Base-by-base conservation (phyloP, 2,888 invertebrate species). In the Crepidodera aurea region DNA sequence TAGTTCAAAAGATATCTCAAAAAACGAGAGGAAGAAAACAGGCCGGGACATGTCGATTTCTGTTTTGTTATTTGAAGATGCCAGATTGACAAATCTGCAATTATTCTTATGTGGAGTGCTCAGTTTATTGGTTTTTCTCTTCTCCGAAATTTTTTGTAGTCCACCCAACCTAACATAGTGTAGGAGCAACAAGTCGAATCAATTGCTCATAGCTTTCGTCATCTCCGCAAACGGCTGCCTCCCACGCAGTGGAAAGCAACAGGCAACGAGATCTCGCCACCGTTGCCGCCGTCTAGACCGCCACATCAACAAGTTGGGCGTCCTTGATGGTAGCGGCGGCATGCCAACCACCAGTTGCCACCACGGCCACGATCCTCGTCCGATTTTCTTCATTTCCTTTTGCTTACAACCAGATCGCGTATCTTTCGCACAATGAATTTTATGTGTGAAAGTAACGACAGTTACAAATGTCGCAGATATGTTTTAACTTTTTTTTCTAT, bases 261-360 rank as follows among this genome's bases (percentile, higher is more conserved):
- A 55, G 55, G 55, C 55, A 55, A 25, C 25, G 58, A 25, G 50
- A 40, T 6, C 27, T 18, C 50, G 32, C 25, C 27, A 10, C 19
- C 15, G 46, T 44, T 40, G 58, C 39, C 51, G 58, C 58, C 48
- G 50, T 55, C 55, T 55, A 44, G 55, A 44, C 55, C 55, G 55
- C 55, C 55, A 12, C 55, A 55, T 55, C 55, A 55, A 55, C 55
- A 55, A 55, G 55, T 55, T 44, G 32, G 55, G 55, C 55, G 55
- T 55, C 55, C 44, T 55, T 34, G 32, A 51, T 51, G 29, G 44
- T 44, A 29, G 29, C 32, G 54, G 42, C 54, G 55, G 44, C 55
- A 55, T 44, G 42, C 55, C 55, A 55, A 55, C 19, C 55, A 55
- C 55, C 55, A 44, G 55, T 55, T 55, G 55, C 55, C 29, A 12